phyloP scores from a whole-genome alignment of 2,113 vertebrate species.

The Boulengeromyrus knoepffleri region DNA sequence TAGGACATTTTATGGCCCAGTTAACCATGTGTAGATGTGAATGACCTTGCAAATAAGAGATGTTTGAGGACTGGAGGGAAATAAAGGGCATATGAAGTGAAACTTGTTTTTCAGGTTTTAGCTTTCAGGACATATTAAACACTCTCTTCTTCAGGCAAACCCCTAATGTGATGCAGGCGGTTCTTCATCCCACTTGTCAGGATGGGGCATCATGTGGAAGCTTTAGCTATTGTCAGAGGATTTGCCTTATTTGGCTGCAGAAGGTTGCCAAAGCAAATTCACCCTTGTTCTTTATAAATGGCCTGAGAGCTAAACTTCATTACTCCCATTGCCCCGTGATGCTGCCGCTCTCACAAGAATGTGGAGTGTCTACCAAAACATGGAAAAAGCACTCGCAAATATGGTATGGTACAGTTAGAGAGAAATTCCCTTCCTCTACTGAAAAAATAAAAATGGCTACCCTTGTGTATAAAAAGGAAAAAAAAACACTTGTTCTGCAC shows the following conservation, averaged over 20 bases:
- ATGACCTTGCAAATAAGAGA: background rate
- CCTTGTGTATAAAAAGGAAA: background rate
- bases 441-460: background rate
- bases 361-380: background rate
- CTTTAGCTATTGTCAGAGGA: background rate
- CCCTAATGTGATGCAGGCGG: background rate
- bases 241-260: background rate
- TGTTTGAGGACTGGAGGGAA: background rate
- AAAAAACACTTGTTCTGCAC: background rate
- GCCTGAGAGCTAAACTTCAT: background rate
- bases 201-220: background rate
- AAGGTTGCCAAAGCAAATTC: background rate
- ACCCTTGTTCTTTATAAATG: background rate
- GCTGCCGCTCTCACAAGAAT: background rate
- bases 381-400: no score
- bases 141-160: background rate
- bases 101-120: background rate
- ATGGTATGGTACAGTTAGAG: background rate
- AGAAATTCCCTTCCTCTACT: background rate
- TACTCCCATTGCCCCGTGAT: background rate
- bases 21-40: background rate
- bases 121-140: background rate
- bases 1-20: background rate
- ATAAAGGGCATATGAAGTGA: background rate
- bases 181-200: background rate